A percentile compares a stretch with the other conserved stretches of the same genome.
Conservation (phyloP, 92 coral and sea anemone species). For the Epizoanthus scotinus region DNA sequence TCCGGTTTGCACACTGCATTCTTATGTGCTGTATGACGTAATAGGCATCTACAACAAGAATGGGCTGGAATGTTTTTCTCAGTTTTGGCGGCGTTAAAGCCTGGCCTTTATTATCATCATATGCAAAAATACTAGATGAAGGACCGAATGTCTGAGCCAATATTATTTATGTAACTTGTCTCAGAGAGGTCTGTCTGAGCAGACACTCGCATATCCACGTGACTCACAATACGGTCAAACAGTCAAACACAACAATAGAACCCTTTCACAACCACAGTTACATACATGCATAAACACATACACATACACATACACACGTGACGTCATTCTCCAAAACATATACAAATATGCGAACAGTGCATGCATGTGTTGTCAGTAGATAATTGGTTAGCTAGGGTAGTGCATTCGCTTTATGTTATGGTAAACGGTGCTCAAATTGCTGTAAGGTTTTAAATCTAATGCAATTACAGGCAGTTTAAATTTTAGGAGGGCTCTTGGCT, state of each 20-base stretch:
- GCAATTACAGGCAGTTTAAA: background rate
- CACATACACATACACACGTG: background rate
- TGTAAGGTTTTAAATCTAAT: background rate
- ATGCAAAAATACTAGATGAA: no score
- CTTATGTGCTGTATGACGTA: no score
- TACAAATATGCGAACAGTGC: conserved; percentile 32
- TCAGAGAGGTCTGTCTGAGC: no score
- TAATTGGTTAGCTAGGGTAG: background rate
- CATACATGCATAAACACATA: background rate
- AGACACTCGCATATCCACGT: background rate
- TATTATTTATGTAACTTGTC: no score
- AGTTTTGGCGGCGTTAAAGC: no score
- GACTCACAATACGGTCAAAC: background rate
- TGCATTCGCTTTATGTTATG: background rate
- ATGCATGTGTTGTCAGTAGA: conserved; percentile 7
- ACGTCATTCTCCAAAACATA: background rate
- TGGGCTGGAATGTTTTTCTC: no score
- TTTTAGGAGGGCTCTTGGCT: no score
- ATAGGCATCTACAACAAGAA: no score
- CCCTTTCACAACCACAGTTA: background rate
- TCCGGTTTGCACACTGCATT: no score
- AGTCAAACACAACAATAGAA: background rate
- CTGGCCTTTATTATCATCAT: no score
- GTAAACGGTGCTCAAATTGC: background rate
- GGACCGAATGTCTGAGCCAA: no score